Percentiles rank a stretch among this genome's conserved stretches.
Conservation (phyloP, 2,797 vertebrate genomes). For the Phalloptychus januarius region DNA sequence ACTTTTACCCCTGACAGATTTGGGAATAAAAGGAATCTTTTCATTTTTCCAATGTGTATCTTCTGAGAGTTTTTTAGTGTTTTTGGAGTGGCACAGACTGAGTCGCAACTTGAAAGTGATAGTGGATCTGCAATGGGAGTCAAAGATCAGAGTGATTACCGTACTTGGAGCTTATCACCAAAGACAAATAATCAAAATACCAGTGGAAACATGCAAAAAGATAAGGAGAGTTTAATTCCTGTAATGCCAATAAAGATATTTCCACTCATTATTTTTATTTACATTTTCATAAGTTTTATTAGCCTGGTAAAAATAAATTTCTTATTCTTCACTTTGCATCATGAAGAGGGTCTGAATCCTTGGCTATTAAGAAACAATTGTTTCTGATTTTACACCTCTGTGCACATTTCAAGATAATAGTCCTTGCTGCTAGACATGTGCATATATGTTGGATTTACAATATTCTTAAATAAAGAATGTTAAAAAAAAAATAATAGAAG, state of each 20-base stretch:
- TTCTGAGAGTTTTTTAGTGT: not conserved
- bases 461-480: too few relatives aligned
- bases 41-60: not conserved
- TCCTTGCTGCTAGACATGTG: not conserved
- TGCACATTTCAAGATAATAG: not conserved
- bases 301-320: too few relatives aligned
- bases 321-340: too few relatives aligned
- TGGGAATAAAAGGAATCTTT: not conserved
- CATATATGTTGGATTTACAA: too few relatives aligned
- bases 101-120: not conserved
- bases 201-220: not conserved
- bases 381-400: not conserved
- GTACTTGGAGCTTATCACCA: not conserved
- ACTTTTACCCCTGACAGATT: not conserved
- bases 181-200: not conserved
- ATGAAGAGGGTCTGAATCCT: too few relatives aligned
- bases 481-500: too few relatives aligned
- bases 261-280: not conserved
- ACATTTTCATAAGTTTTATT: not conserved
- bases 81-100: not conserved
- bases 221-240: not conserved
- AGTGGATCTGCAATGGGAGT: not conserved
- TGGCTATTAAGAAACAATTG: too few relatives aligned
- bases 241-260: not conserved
- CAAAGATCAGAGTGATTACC: not conserved